These are phyloP conservation scores for Hesperia comma DNA, from an alignment of 2,888 invertebrate species.

Conservation along the genomic window DNA sequence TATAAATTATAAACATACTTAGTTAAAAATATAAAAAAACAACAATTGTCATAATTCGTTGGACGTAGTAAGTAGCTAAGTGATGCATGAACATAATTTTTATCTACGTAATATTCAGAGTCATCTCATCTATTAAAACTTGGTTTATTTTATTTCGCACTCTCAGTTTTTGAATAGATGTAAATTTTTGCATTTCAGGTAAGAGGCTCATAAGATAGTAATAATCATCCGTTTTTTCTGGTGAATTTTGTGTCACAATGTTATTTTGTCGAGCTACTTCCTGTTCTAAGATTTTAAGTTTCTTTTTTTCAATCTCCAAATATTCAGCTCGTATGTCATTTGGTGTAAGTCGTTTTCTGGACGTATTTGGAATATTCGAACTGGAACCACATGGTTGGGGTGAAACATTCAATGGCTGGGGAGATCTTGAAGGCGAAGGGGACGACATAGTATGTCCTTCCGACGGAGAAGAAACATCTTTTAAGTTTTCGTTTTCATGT, in stretches of 20 bases:
- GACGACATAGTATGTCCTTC: too few species aligned
- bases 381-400: too few species aligned
- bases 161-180: constrained; percentile 38
- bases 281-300: not conserved
- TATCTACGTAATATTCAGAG: too few species aligned
- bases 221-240: not conserved
- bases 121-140: constrained; percentile 38
- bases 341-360: constrained; percentile 1
- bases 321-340: constrained; percentile 1
- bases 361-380: constrained; percentile 7
- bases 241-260: not conserved
- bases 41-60: too few species aligned
- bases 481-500: too few species aligned
- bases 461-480: too few species aligned
- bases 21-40: too few species aligned
- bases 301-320: constrained; percentile 8
- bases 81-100: too few species aligned
- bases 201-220: constrained; percentile 8
- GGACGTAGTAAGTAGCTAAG: too few species aligned
- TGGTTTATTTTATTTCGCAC: constrained; percentile 39
- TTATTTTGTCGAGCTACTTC: not conserved
- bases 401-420: too few species aligned
- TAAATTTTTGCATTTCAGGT: constrained; percentile 24
- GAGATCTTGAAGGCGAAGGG: too few species aligned
- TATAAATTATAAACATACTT: too few species aligned